Evolutionary conservation across 2,888 invertebrate genomes (phyloP).

Genomic region (Epinotia brunnichana): DNA sequence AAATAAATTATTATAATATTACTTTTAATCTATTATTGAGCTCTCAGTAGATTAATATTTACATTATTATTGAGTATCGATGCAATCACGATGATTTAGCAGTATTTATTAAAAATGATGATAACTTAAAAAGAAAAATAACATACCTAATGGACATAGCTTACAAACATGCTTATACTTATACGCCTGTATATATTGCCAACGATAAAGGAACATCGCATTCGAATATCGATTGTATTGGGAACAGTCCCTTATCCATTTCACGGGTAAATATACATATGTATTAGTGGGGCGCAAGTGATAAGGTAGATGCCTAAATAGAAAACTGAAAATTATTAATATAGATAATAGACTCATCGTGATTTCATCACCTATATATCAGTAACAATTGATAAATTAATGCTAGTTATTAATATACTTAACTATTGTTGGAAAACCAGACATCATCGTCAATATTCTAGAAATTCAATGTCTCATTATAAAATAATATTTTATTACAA

Average conservation of each 20-base stretch:
- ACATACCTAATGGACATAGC: too few relatives aligned
- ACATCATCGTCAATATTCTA: neutral
- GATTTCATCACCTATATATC: neutral
- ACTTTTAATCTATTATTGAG: constrained; percentile 49
- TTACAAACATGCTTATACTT: neutral
- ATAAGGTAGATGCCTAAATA: neutral
- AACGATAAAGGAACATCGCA: neutral
- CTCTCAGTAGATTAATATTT: constrained; percentile 14
- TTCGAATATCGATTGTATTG: neutral
- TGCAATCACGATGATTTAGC: constrained; percentile 1
- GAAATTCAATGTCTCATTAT: neutral
- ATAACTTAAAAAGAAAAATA: too few relatives aligned
- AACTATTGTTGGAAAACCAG: neutral
- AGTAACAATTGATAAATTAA: neutral
- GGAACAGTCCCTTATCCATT: neutral
- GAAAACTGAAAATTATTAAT: neutral
- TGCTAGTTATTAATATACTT: neutral
- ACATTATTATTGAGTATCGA: constrained; percentile 10
- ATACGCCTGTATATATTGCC: neutral
- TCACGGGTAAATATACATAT: too few relatives aligned
- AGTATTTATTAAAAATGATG: neutral
- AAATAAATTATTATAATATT: constrained; percentile 19
- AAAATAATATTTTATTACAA: too few relatives aligned
- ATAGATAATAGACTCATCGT: neutral
- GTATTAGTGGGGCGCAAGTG: neutral